Evolutionary conservation across 2,888 invertebrate genomes (phyloP).

Genomic region (Tenthredo scrophulariae): DNA sequence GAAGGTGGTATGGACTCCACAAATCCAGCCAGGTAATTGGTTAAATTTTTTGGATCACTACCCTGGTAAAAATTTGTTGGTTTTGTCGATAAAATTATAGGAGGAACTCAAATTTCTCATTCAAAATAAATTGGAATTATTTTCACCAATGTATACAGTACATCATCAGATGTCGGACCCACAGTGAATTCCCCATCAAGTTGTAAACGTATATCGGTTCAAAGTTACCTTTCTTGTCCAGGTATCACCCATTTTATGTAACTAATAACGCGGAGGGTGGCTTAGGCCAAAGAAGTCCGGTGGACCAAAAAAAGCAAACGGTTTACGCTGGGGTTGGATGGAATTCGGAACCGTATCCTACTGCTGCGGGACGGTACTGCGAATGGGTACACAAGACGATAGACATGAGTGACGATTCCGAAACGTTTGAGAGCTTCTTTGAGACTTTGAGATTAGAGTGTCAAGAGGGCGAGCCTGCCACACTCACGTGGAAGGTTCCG

Average conservation of each 20-base stretch:
- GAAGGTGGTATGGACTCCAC: constrained; percentile 91
- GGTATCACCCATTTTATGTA: constrained; percentile 95
- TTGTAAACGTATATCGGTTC: background rate
- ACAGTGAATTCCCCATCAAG: background rate
- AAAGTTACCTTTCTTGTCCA: constrained; percentile 65
- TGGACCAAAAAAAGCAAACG: constrained; percentile 85
- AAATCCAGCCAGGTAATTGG: constrained; percentile 85
- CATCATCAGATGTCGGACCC: background rate
- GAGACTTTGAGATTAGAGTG: constrained; percentile 88
- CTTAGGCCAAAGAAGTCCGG: constrained; percentile 87
- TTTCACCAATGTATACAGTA: background rate
- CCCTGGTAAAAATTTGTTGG: no score
- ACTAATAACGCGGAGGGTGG: constrained; percentile 93
- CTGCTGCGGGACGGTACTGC: constrained; percentile 91
- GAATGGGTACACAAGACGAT: constrained; percentile 91
- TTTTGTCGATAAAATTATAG: no score
- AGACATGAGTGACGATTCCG: constrained; percentile 86
- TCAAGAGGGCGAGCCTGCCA: constrained; percentile 87
- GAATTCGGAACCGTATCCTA: constrained; percentile 88
- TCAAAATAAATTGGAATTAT: no score
- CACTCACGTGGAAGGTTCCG: constrained; percentile 92
- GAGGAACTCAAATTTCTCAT: no score
- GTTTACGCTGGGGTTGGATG: constrained; percentile 91
- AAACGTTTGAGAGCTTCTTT: constrained; percentile 89
- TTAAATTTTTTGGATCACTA: background rate